Conservation (phyloP, 2,797 vertebrate species). For the Onychomys leucogaster region DNA sequence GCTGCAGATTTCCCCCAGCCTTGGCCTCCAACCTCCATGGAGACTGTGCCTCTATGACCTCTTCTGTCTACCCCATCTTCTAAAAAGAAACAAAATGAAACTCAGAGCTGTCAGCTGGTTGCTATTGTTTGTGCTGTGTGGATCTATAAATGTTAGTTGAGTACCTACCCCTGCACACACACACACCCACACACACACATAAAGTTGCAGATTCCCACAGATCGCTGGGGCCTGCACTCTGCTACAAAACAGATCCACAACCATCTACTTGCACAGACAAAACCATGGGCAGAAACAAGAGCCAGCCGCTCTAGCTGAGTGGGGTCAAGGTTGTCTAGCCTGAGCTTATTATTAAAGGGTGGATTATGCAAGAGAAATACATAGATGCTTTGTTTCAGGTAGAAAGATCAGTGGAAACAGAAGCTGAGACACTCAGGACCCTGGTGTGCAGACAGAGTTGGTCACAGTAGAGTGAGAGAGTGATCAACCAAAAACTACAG, state of each 20-base stretch:
- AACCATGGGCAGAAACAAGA: neutral
- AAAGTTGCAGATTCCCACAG: neutral
- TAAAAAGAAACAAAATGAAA: conserved; percentile 14
- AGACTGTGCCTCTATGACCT: neutral
- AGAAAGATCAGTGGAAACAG: neutral
- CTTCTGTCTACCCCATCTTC: conserved; percentile 9
- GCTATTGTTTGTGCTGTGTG: neutral
- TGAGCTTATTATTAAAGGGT: neutral
- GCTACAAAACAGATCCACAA: neutral
- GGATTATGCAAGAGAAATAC: neutral
- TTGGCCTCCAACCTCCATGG: neutral
- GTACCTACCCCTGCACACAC: neutral
- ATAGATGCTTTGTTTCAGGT: neutral
- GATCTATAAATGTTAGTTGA: neutral
- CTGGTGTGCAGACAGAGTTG: neutral
- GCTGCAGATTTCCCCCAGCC: neutral
- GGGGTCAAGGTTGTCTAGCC: neutral
- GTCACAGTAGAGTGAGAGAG: neutral
- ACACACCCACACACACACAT: neutral
- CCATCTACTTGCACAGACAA: neutral
- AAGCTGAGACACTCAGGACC: neutral
- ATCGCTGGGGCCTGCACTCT: neutral
- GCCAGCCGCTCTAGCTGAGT: neutral
- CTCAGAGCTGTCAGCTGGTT: neutral
- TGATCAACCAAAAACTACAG: neutral